A percentile compares a stretch with the other conserved stretches of the same genome.
These are phyloP conservation scores for Lontra canadensis DNA, from an alignment of 2,113 vertebrate genomes.

Conservation along the genomic window DNA sequence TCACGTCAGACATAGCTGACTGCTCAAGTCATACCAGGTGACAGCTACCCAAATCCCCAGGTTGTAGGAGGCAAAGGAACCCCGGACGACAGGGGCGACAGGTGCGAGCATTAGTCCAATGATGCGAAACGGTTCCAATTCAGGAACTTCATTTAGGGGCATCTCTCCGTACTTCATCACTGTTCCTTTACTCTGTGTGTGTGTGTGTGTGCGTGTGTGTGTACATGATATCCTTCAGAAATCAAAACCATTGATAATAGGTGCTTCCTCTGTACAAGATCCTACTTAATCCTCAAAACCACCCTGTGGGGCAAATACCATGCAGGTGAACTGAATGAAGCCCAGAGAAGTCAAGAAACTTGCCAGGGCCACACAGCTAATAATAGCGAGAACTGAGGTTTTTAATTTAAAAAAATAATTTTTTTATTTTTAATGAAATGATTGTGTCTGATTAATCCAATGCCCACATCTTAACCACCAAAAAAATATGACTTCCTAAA, in stretches of 20 bases:
- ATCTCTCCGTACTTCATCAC: background rate
- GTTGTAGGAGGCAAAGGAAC: background rate
- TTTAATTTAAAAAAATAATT: background rate
- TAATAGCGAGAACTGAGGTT: background rate
- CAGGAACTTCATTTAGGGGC: background rate
- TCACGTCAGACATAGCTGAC: background rate
- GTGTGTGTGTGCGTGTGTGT: background rate
- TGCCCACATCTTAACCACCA: background rate
- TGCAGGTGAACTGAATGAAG: background rate
- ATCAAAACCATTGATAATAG: background rate
- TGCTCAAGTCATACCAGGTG: background rate
- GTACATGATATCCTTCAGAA: no score
- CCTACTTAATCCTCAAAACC: background rate
- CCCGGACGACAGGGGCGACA: accelerated
- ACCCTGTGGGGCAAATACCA: background rate
- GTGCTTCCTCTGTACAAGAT: background rate
- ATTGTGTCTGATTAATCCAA: background rate
- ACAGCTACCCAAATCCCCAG: background rate
- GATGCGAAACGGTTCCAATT: background rate
- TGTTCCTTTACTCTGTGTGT: background rate
- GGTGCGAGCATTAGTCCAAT: no score
- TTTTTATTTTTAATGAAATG: background rate
- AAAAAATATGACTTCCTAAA: background rate
- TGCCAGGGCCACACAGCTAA: background rate
- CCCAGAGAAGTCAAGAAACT: background rate